A percentile compares a stretch with the other conserved stretches of the same genome.
phyloP scores from a whole-genome alignment of 2,888 invertebrate species.

The Lagria hirta region DNA sequence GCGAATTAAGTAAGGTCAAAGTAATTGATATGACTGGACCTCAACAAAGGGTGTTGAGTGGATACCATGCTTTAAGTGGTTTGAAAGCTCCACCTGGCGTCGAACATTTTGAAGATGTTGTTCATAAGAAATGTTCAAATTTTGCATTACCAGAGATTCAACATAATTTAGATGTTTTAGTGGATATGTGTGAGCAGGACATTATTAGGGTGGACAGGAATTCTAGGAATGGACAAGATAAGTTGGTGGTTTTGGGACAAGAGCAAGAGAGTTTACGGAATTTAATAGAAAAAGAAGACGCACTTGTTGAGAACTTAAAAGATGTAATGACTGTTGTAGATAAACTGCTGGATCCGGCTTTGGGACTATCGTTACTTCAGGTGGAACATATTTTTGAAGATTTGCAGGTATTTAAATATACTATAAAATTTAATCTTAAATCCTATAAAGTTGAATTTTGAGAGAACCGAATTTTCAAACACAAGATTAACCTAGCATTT shows the following conservation, averaged over 20 bases:
- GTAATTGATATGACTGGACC: conserved; percentile 99
- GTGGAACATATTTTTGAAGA: conserved; percentile 61
- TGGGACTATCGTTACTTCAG: conserved; percentile 61
- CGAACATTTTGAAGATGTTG: conserved; percentile 65
- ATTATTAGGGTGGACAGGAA: conserved; percentile 85
- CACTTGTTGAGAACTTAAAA: conserved; percentile 71
- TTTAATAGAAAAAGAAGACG: conserved; percentile 70
- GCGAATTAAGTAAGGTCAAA: conserved; percentile 82
- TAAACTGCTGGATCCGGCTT: conserved; percentile 57
- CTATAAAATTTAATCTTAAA: no score
- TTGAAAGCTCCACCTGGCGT: conserved; percentile 59
- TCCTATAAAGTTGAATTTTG: no score
- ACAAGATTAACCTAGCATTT: no score
- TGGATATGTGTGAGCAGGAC: conserved; percentile 93
- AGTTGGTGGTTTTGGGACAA: conserved; percentile 74
- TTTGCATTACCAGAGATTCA: conserved; percentile 86
- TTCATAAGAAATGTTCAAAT: conserved; percentile 64
- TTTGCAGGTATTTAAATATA: no score
- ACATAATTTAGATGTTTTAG: conserved; percentile 88
- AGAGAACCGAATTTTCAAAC: no score
- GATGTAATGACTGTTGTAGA: conserved; percentile 70
- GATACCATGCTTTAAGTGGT: conserved; percentile 88
- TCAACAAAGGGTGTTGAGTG: conserved; percentile 87
- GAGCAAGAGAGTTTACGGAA: conserved; percentile 73
- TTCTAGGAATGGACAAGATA: conserved; percentile 75